Base-by-base conservation (phyloP, 1,140 invertebrate species). In the Oreohelix idahoensis region DNA sequence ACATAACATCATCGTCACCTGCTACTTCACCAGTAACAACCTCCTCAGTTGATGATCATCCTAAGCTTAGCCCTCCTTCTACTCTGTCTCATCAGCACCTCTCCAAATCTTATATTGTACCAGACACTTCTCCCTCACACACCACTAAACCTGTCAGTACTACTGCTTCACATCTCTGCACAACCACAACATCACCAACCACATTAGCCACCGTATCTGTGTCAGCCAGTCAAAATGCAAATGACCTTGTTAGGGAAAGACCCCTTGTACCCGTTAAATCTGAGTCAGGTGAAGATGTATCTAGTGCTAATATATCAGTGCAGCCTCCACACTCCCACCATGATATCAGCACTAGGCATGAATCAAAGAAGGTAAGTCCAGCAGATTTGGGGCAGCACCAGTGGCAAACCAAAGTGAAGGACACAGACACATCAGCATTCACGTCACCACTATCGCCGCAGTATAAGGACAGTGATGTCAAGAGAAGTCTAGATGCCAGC, bases 171-270 rank as follows among this genome's bases (percentile, higher is more conserved):
- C 13, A 20, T 32, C 15, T 36, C 58, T 36, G 32, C 58, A 79
- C 32, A 17, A 66, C 42, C 77, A 32, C 76, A 32, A 15, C 76
- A 35, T 17, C 76, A 32, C 49, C 76, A 49, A 32, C 29, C 36
- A 69, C 36, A 15, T 58, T 29, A 78, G 2, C 49, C 42, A 77
- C 4, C 35, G 36, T 29, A 58, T 0, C 1, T 39, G 15, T 38
- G 79, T 81, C 79, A 81, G 79, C 66, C 79, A 81, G 79, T 81
- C 79, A 81, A 81, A 81, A 81, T 81, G 75, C 75, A 77, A 77
- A 77, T 53, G 75, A 77, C 49, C 36, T 29, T n/a, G 36, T 63
- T 49, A 79, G 58, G n/a, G 36, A 10, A 36, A 66, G 66, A 35
- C 1, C 77, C 26, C 0, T 42, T 29, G 23, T 36, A 13, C 4